Evolutionary conservation across 2,113 vertebrate species (phyloP).

Genomic region (Prionailurus bengalensis): DNA sequence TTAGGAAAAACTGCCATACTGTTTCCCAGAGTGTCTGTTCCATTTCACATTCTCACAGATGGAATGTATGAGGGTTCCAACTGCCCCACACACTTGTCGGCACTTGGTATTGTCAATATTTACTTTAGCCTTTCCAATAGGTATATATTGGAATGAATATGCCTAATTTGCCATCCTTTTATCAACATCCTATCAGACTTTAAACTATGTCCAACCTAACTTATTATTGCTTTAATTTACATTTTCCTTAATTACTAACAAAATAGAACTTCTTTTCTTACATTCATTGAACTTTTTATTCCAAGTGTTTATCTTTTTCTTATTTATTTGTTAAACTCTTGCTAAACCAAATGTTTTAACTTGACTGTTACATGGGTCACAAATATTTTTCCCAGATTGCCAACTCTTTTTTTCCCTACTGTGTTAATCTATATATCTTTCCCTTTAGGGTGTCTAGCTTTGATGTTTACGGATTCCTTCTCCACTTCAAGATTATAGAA

Average conservation of each 20-base stretch:
- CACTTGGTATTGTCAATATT: not conserved
- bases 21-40: not conserved
- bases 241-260: slow-evolving; percentile 21
- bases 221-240: slow-evolving; percentile 12
- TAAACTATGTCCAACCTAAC: slow-evolving; percentile 8
- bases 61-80: not conserved
- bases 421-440: slow-evolving; percentile 39
- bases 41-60: not conserved
- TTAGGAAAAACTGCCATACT: not conserved
- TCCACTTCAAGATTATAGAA: slow-evolving; percentile 46
- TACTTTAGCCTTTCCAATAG: not conserved
- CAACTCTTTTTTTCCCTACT: not conserved
- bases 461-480: slow-evolving; percentile 42
- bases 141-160: not conserved
- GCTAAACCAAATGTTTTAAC: slow-evolving; percentile 11
- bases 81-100: not conserved
- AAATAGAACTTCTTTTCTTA: not conserved
- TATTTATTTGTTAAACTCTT: slow-evolving; percentile 33
- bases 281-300: not conserved
- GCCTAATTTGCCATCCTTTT: not conserved
- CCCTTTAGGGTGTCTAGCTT: slow-evolving; percentile 28
- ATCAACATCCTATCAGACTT: not conserved
- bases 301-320: not conserved
- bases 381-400: slow-evolving; percentile 37
- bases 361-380: not conserved